Conservation (phyloP, 1,140 invertebrate genomes). For the Thaumetopoea pityocampa region DNA sequence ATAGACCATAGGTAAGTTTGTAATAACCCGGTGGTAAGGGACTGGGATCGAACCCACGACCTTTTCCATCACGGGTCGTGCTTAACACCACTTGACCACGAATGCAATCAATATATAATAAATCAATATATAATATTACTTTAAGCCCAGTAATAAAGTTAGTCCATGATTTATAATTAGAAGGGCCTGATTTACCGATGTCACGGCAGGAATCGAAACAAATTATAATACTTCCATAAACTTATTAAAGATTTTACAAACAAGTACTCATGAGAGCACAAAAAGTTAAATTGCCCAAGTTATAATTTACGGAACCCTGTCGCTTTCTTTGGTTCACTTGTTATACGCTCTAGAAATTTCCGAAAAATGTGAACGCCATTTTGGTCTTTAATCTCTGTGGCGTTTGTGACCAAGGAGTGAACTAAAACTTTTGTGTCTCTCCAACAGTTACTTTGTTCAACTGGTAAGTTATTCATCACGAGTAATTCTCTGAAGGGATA, state of each 20-base stretch:
- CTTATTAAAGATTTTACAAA: conserved; percentile 21
- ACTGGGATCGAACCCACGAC: too few species aligned
- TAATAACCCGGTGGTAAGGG: too few species aligned
- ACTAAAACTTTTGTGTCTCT: conserved; percentile 10
- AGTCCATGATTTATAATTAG: too few species aligned
- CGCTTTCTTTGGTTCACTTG: conserved; percentile 24
- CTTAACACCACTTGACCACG: too few species aligned
- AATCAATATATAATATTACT: too few species aligned
- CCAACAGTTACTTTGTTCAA: too few species aligned
- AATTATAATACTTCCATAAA: conserved; percentile 17
- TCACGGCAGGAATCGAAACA: conserved; percentile 13
- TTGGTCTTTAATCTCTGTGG: conserved; percentile 7
- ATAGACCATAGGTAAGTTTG: too few species aligned
- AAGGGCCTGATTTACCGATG: conserved; percentile 4
- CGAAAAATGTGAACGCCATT: conserved; percentile 24
- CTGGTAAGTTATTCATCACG: neutral
- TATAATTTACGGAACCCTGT: conserved; percentile 31
- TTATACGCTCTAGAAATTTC: conserved; percentile 26
- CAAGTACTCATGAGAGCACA: conserved; percentile 30
- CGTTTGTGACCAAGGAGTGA: neutral
- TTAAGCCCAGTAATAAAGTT: too few species aligned
- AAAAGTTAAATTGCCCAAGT: conserved; percentile 46
- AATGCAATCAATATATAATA: too few species aligned
- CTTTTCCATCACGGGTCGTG: too few species aligned
- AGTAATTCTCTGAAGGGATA: neutral